Evolutionary conservation across 1,140 invertebrate species (phyloP), one percentile per base, ranked within the genome.

Genomic region (Drosophila simulans): DNA sequence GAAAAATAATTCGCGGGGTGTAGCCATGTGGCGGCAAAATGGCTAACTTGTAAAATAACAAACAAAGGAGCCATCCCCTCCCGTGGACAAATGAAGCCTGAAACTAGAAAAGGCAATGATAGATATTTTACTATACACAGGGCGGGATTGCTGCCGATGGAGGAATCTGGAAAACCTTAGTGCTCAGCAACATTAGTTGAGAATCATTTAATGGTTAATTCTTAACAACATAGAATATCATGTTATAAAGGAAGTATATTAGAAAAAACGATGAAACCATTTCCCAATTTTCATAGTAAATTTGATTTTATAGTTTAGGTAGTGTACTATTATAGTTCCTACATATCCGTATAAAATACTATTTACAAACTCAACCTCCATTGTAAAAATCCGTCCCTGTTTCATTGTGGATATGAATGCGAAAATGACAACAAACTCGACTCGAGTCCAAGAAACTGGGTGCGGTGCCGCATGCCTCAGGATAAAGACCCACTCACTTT

Each of bases 351-450:
- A n/a, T n/a, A n/a, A n/a, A n/a, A n/a, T n/a, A 37, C 3, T 12
- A 10, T 12, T 1, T 13, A 13, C 12, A 5, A 10, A 37, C 37
- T 39, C 2, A 48, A 27, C 13, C 48, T 31, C 31, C 13, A 12
- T 7, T 5, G 3, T 5, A 17, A 5, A 8, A 45, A 37, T 45
- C 46, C 59, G 64, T 8, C 15, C 60, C 64, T 68, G 68, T 7
- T 0, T 39, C 43, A 62, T 70, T 69, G 52, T 66, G 73, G 27
- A 65, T 74, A 59, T 76, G 75, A 82, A 75, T 63, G 73, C 34
- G 56, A 78, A 86, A 78, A 81, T 82, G 83, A 88, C 84, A 88
- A 81, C 60, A 77, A 76, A 77, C 80, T 83, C 71, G 71, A 80
- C 65, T 63, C 42, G 42, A 72, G 51, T 13, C 68, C 68, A 70